A percentile compares a stretch with the other conserved stretches of the same genome.
phyloP scores from a whole-genome alignment of 2,113 vertebrate genomes.

The Cricetomys ansorgei region DNA sequence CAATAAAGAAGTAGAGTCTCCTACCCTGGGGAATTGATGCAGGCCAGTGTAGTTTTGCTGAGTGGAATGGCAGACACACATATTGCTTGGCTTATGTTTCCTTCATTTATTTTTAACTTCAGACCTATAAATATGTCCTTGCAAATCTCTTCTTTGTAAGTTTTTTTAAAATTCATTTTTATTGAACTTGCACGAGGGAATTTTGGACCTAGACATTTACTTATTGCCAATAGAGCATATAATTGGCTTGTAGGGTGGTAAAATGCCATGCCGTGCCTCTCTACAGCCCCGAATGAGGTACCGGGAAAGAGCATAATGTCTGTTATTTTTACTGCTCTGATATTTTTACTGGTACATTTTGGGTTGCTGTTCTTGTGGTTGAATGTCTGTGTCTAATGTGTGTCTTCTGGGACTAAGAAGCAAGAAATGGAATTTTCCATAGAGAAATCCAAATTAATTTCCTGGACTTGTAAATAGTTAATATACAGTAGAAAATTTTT shows the following conservation, averaged over 20 bases:
- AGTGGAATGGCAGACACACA: constrained; percentile 70
- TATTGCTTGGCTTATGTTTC: constrained; percentile 72
- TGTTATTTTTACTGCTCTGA: constrained; percentile 58
- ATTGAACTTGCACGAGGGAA: constrained; percentile 40
- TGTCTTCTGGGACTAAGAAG: constrained; percentile 20
- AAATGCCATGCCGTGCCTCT: neutral
- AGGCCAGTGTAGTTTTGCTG: constrained; percentile 61
- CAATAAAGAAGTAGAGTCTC: constrained; percentile 82
- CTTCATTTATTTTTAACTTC: constrained; percentile 67
- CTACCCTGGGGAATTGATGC: neutral
- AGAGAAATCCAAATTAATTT: constrained; percentile 44
- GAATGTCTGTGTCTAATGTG: constrained; percentile 35
- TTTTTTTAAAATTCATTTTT: constrained; percentile 59
- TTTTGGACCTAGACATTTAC: constrained; percentile 45
- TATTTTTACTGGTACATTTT: constrained; percentile 57
- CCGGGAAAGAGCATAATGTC: constrained; percentile 20
- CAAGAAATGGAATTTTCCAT: constrained; percentile 55
- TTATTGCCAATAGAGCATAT: constrained; percentile 32
- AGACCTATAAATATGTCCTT: constrained; percentile 55
- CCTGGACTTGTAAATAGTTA: constrained; percentile 18
- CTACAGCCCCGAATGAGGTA: constrained; percentile 26
- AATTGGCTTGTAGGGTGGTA: constrained; percentile 16
- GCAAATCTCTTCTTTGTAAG: constrained; percentile 53
- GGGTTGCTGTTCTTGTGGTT: constrained; percentile 53
- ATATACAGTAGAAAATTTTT: neutral